Evolutionary conservation across 2,113 vertebrate genomes (phyloP).

Genomic region (Apodemus speciosus): DNA sequence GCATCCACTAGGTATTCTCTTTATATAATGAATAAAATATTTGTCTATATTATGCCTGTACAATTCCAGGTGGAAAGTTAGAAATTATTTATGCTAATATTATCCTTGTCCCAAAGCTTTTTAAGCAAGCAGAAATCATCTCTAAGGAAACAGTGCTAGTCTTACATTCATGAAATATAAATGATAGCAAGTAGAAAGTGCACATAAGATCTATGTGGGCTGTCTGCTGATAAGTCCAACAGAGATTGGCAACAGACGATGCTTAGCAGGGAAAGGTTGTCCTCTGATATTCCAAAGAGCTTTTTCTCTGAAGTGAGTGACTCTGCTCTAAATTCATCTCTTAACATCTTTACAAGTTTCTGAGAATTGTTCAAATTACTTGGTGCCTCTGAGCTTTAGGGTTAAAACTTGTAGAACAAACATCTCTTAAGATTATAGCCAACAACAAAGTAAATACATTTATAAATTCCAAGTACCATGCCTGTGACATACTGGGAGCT

Average conservation of each 20-base stretch:
- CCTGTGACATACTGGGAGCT: neutral
- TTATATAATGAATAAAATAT: neutral
- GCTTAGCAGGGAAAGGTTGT: neutral
- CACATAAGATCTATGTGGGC: neutral
- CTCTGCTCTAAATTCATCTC: neutral
- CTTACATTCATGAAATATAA: neutral
- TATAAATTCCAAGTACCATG: neutral
- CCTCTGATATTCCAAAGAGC: neutral
- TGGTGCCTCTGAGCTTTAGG: neutral
- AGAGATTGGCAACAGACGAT: neutral
- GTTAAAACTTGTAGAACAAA: neutral
- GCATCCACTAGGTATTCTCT: neutral
- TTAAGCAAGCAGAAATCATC: neutral
- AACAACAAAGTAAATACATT: neutral
- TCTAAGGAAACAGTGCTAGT: neutral
- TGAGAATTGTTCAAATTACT: neutral
- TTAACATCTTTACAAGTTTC: neutral
- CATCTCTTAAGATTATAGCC: neutral
- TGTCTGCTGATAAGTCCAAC: neutral
- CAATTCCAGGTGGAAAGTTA: neutral
- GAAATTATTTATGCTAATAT: neutral
- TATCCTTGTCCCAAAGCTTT: neutral
- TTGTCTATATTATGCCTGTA: neutral
- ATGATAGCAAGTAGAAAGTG: neutral
- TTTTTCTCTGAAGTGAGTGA: neutral